Evolutionary conservation across 2,888 invertebrate species (phyloP).

Genomic region (Leucania comma): DNA sequence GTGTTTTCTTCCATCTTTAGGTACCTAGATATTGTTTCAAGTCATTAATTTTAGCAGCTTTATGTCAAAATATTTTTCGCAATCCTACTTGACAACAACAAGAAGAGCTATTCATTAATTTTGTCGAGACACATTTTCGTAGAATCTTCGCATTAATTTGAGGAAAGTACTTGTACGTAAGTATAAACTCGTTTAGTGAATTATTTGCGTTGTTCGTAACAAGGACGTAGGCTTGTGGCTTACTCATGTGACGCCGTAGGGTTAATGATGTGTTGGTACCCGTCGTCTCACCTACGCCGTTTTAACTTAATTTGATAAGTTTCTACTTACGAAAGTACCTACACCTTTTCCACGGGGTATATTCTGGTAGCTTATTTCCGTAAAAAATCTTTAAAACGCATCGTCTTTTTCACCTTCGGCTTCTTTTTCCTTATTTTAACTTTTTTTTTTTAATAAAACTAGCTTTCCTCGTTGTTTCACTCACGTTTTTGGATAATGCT

Average conservation of each 20-base stretch:
- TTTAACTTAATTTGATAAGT: background rate
- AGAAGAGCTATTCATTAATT: constrained; percentile 43
- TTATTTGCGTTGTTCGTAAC: constrained; percentile 36
- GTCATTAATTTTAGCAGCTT: constrained; percentile 26
- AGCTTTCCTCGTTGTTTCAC: background rate
- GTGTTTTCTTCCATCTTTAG: background rate
- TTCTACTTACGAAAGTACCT: background rate
- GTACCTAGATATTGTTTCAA: background rate
- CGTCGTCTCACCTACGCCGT: background rate
- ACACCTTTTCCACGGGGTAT: background rate
- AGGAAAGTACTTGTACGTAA: constrained; percentile 32
- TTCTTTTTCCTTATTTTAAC: too few relatives aligned
- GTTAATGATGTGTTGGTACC: background rate
- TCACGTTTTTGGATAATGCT: too few relatives aligned
- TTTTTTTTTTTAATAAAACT: background rate
- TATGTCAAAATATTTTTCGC: constrained; percentile 17
- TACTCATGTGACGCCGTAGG: constrained; percentile 20
- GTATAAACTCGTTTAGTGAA: constrained; percentile 51
- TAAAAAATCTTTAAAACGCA: background rate
- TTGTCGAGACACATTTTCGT: constrained; percentile 35
- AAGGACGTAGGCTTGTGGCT: constrained; percentile 2
- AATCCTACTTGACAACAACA: constrained; percentile 26
- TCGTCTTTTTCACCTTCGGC: too few relatives aligned
- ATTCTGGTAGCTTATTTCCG: background rate
- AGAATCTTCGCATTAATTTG: constrained; percentile 42